Conservation (phyloP, 2,888 invertebrate species). For the Cephus pygmeus region DNA sequence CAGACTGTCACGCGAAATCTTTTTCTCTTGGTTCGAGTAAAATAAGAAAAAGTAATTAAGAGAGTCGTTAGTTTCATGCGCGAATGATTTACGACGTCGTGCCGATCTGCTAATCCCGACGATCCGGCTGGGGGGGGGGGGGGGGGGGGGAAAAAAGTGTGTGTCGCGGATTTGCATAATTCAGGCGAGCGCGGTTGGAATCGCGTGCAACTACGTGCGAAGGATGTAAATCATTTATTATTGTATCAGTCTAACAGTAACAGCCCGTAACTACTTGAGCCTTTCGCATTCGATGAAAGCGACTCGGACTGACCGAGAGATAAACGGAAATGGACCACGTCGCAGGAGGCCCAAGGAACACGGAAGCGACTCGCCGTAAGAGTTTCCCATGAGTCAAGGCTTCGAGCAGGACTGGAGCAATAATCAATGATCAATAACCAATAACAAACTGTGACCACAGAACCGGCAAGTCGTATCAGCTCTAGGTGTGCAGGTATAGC, state of each 20-base stretch:
- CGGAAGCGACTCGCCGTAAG: constrained; percentile 36
- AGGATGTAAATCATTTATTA: not conserved
- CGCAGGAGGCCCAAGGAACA: constrained; percentile 32
- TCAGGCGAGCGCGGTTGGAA: not conserved
- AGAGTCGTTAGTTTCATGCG: not conserved
- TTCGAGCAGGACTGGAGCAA: constrained; percentile 25
- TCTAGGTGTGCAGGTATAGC: not conserved
- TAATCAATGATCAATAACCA: constrained; percentile 3
- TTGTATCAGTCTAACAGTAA: not conserved
- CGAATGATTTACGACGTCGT: not conserved
- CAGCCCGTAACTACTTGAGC: not conserved
- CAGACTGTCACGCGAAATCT: not conserved
- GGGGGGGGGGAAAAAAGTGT: not conserved
- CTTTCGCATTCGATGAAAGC: not conserved
- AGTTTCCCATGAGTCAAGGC: constrained; percentile 43
- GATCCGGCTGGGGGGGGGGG: not conserved
- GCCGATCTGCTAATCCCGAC: not conserved
- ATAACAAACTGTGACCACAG: constrained; percentile 51
- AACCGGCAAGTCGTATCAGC: constrained; percentile 12
- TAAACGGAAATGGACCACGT: not conserved
- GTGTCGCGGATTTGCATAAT: not conserved
- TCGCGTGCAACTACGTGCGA: not conserved
- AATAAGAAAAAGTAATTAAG: not conserved
- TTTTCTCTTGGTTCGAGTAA: not conserved
- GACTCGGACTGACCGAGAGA: not conserved